phyloP scores from a whole-genome alignment of 2,797 vertebrate species.

The Taenioides sp. region DNA sequence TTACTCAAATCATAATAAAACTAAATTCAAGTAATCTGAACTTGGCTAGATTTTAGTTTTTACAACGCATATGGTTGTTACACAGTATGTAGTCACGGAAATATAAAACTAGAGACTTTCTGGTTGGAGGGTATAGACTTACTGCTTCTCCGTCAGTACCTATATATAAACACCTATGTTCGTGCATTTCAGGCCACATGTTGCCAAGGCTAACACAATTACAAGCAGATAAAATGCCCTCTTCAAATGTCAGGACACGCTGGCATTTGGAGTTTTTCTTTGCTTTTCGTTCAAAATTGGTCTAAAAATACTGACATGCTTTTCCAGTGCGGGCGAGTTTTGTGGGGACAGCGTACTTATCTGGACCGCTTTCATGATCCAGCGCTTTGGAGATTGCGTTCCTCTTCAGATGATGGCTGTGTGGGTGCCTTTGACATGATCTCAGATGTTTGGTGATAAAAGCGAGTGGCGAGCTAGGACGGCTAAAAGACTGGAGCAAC shows the following conservation, averaged over 20 bases:
- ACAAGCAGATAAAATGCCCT: background rate
- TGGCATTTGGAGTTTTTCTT: background rate
- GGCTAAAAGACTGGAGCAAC: background rate
- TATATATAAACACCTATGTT: background rate
- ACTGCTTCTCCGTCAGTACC: too few species aligned
- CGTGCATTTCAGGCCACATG: background rate
- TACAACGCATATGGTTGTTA: too few species aligned
- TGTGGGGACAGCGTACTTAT: background rate
- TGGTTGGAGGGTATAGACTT: too few species aligned
- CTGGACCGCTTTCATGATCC: background rate
- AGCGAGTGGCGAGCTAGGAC: background rate
- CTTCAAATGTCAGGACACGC: background rate
- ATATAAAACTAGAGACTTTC: too few species aligned
- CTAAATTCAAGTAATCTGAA: too few species aligned
- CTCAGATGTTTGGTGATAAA: conserved; percentile 6
- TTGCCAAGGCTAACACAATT: background rate
- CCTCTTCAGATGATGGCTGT: conserved; percentile 1
- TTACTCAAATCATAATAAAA: too few species aligned
- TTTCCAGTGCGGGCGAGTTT: background rate
- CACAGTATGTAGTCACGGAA: too few species aligned
- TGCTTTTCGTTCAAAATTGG: background rate
- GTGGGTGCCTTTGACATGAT: conserved; percentile 1
- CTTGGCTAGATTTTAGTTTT: too few species aligned
- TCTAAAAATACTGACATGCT: background rate
- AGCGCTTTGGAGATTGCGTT: background rate